Percentiles rank a stretch among this genome's conserved stretches.
phyloP scores from a whole-genome alignment of 2,888 invertebrate genomes.

The Spilarctia lutea region DNA sequence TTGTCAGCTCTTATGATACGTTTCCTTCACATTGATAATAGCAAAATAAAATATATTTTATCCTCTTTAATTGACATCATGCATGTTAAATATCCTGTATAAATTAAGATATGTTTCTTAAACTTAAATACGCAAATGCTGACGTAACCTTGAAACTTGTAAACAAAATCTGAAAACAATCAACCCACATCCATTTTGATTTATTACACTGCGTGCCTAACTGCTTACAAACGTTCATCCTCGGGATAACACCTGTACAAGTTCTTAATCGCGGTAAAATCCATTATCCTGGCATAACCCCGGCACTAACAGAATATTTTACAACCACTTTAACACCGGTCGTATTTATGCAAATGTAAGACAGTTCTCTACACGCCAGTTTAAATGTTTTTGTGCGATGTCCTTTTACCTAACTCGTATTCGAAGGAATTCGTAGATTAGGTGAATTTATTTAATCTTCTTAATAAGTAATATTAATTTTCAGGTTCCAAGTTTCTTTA shows the following conservation, averaged over 20 bases:
- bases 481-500: not conserved
- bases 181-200: not conserved
- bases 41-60: too few species aligned
- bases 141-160: not conserved
- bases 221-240: not conserved
- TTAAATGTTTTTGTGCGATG: constrained; percentile 49
- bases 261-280: constrained; percentile 30
- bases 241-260: constrained; percentile 30
- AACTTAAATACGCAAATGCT: not conserved
- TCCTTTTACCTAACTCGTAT: not conserved
- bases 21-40: too few species aligned
- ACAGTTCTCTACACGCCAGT: constrained; percentile 40
- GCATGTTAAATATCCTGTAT: not conserved
- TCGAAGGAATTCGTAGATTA: not conserved
- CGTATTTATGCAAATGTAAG: constrained; percentile 57
- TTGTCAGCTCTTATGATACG: too few species aligned
- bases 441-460: not conserved
- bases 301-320: constrained; percentile 43
- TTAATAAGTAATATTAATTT: not conserved
- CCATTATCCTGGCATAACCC: constrained; percentile 43
- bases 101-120: not conserved
- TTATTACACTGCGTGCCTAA: not conserved
- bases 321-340: constrained; percentile 25
- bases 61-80: not conserved
- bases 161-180: constrained; percentile 1